Conservation (phyloP, 2,113 vertebrate genomes). For the Dicentrarchus labrax region DNA sequence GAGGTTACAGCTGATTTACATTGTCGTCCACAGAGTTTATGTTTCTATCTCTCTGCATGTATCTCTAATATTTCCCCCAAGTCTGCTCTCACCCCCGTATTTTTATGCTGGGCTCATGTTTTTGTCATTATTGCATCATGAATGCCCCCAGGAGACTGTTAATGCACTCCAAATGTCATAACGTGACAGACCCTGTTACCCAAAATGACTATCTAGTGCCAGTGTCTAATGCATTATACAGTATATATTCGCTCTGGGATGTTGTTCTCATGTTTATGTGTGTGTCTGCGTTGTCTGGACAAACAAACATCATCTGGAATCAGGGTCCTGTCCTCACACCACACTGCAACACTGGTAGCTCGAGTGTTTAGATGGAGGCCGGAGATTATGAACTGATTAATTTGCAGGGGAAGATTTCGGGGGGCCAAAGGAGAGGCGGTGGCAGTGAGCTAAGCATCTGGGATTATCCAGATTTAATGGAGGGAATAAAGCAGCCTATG, state of each 20-base stretch:
- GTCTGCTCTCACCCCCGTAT: constrained; percentile 1
- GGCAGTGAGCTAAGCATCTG: constrained; percentile 72
- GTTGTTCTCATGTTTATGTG: constrained; percentile 33
- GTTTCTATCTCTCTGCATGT: constrained; percentile 22
- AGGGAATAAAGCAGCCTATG: constrained; percentile 70
- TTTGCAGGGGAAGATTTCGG: constrained; percentile 69
- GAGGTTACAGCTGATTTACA: constrained; percentile 37
- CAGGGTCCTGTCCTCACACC: not conserved
- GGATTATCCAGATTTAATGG: constrained; percentile 79
- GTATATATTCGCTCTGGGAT: constrained; percentile 22
- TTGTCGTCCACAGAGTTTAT: constrained; percentile 24
- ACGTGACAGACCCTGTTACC: constrained; percentile 47
- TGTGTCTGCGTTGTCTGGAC: constrained; percentile 31
- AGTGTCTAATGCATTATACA: constrained; percentile 47
- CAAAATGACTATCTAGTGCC: constrained; percentile 47
- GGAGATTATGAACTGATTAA: constrained; percentile 75
- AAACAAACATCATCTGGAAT: constrained; percentile 48
- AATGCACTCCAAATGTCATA: constrained; percentile 66
- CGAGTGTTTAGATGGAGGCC: constrained; percentile 39
- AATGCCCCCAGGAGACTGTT: constrained; percentile 57
- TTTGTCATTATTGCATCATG: constrained; percentile 38
- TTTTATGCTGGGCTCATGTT: constrained; percentile 23
- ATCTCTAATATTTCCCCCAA: constrained; percentile 8
- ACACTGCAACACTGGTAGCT: constrained; percentile 7
- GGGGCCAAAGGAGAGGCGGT: constrained; percentile 59